Evolutionary conservation across 1,140 invertebrate genomes (phyloP), one percentile per base, ranked within the genome.

Genomic region (Parasteatoda tepidariorum): DNA sequence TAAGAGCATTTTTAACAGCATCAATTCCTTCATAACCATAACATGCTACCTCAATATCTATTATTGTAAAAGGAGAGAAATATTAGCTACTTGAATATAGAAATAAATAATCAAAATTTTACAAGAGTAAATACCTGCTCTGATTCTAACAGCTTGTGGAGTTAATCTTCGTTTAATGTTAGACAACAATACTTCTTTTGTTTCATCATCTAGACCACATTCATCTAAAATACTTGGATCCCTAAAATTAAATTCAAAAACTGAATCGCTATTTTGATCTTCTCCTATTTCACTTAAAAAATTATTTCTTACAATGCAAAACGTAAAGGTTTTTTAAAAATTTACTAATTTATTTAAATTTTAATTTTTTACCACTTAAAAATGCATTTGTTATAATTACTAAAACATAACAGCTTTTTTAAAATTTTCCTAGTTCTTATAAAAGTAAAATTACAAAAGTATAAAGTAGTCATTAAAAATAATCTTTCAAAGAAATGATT

Each of bases 11-110:
- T 89, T 99, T 99, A 0, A 99, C 97, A 54, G 98, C 98, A 92
- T 99, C 98, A 87, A 99, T 98, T 33, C 98, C 98, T 90, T 99
- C 98, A 82, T 91, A 92, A 4, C 95, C 97, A 88, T 98, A 99
- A 90, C 98, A 99, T 0, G 97, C 97, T 86, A 98, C 98, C 90
- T 99, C 97, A 87, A 99, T 96, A 88, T 99, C 91, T 88, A 87
- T 15, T 54, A 62, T 48, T 18, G 18, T 31, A 48, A 71, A 62
- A 64, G 11, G 18, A 76, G 26, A 41, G n/a, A 26, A 54, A 13
- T 31, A 5, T 64, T 64, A 9, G 1, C 26, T 54, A 13, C 41
- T 41, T 68, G 31, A 30, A 13, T 18, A 6, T 30, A 30, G n/a
- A 24, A 5, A 64, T 15, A 9, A 18, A 64, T 15, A 7, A 2